Evolutionary conservation across 1,140 invertebrate species (phyloP).

Genomic region (Drosophila rhopaloa): DNA sequence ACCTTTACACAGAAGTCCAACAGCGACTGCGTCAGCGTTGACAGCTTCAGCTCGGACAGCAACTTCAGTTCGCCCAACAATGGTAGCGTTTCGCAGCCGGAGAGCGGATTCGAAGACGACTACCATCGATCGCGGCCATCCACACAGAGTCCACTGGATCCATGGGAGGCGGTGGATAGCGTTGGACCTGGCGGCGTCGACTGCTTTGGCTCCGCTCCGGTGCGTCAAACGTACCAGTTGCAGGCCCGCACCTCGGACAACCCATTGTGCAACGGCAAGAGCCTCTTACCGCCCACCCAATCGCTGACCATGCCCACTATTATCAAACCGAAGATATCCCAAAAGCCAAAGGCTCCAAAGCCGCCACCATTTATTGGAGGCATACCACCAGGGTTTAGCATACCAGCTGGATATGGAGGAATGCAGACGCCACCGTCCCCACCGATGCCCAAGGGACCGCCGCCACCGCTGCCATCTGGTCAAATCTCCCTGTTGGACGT

Average conservation of each 20-base stretch:
- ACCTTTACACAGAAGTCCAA: constrained; percentile 90
- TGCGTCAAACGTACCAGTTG: constrained; percentile 71
- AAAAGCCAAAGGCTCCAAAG: constrained; percentile 78
- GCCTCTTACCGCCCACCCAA: constrained; percentile 76
- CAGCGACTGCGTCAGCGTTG: constrained; percentile 90
- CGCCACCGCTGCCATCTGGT: constrained; percentile 88
- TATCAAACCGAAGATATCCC: constrained; percentile 86
- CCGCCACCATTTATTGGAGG: constrained; percentile 66
- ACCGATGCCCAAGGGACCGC: constrained; percentile 91
- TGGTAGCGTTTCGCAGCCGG: constrained; percentile 89
- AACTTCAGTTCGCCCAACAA: constrained; percentile 85
- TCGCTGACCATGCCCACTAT: constrained; percentile 88
- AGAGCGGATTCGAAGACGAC: constrained; percentile 91
- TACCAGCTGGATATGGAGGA: constrained; percentile 45
- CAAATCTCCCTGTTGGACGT: constrained; percentile 83
- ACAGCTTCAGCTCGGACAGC: constrained; percentile 90
- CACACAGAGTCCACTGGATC: constrained; percentile 85
- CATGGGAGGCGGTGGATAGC: constrained; percentile 85
- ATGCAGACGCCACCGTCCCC: constrained; percentile 86
- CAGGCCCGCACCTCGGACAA: constrained; percentile 72
- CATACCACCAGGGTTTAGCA: constrained; percentile 43
- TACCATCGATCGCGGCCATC: constrained; percentile 86
- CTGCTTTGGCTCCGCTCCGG: constrained; percentile 71
- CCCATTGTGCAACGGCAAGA: constrained; percentile 84
- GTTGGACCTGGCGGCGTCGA: constrained; percentile 54